Evolutionary conservation across 1,140 invertebrate species (phyloP).

Genomic region (Spodoptera frugiperda): DNA sequence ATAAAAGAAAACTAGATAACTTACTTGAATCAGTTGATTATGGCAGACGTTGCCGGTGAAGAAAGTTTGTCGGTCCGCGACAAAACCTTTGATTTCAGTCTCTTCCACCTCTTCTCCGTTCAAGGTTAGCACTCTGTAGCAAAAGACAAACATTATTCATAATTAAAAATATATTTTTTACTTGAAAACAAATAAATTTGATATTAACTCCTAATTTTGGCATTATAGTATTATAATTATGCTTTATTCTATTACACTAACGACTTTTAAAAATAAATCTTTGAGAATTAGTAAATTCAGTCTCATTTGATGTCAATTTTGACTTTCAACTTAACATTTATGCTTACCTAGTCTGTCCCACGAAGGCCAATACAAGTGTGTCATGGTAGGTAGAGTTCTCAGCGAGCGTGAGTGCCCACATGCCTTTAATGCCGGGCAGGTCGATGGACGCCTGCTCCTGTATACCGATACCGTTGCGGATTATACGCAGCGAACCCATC

Average conservation of each 20-base stretch:
- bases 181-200: too few relatives aligned
- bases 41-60: slow-evolving; percentile 95
- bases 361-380: slow-evolving; percentile 96
- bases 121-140: slow-evolving; percentile 91
- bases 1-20: slow-evolving; percentile 19
- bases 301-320: too few relatives aligned
- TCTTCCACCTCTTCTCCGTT: slow-evolving; percentile 99
- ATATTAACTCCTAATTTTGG: too few relatives aligned
- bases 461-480: slow-evolving; percentile 98
- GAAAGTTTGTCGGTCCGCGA: slow-evolving; percentile 96
- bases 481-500: slow-evolving; percentile 98
- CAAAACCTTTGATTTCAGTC: slow-evolving; percentile 96
- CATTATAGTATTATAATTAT: too few relatives aligned
- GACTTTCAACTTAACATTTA: too few relatives aligned
- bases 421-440: slow-evolving; percentile 98
- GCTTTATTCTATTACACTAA: too few relatives aligned
- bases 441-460: slow-evolving; percentile 99
- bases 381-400: slow-evolving; percentile 90
- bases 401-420: slow-evolving; percentile 96
- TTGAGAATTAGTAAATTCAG: too few relatives aligned
- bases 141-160: slow-evolving; percentile 47
- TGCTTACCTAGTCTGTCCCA: slow-evolving; percentile 94
- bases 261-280: too few relatives aligned
- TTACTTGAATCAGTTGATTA: slow-evolving; percentile 92
- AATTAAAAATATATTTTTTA: background rate